phyloP scores from a whole-genome alignment of 2,888 invertebrate genomes.

The Oscheius onirici region DNA sequence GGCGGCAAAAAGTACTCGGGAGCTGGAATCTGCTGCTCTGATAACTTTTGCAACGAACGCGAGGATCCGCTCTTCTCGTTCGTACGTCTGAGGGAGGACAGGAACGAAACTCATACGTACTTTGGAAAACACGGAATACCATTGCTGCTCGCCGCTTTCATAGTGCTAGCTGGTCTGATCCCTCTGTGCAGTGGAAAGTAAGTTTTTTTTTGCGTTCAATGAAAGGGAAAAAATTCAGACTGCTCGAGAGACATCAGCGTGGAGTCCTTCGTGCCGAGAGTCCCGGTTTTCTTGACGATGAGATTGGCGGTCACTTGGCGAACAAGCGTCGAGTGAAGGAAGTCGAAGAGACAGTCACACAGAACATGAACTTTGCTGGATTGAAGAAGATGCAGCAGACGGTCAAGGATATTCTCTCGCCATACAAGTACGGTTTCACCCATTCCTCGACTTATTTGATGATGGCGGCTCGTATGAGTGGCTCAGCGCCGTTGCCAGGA shows the following conservation, averaged over 20 bases:
- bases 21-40: neutral
- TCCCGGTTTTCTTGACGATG: neutral
- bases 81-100: neutral
- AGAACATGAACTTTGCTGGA: neutral
- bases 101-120: neutral
- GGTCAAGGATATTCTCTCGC: neutral
- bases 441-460: too few species aligned
- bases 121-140: neutral
- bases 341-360: neutral
- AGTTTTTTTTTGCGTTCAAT: too few species aligned
- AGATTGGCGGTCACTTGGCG: neutral
- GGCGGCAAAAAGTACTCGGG: neutral
- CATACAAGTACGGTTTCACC: neutral
- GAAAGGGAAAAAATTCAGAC: neutral
- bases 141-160: too few species aligned
- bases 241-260: neutral
- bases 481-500: too few species aligned
- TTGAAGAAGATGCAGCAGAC: neutral
- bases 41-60: conserved; percentile 15
- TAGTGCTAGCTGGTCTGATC: neutral
- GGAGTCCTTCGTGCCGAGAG: neutral
- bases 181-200: neutral
- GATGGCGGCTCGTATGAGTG: too few species aligned
- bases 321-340: neutral
- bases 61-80: conserved; percentile 7